Conservation (phyloP, 2,113 vertebrate species). For the Butorides virescens region DNA sequence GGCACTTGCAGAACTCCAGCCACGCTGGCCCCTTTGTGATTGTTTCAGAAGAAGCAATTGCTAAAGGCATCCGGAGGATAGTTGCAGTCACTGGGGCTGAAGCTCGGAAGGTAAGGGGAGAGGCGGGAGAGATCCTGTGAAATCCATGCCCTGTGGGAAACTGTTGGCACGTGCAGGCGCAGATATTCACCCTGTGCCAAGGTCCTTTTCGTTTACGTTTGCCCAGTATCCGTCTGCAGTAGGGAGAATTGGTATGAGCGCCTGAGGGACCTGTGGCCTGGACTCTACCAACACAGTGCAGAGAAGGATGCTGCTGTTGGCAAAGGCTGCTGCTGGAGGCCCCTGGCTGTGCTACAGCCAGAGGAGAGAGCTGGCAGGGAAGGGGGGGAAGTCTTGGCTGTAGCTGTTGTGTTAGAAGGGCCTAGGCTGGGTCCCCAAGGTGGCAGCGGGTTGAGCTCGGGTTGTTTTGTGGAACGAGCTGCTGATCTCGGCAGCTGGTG, state of each 20-base stretch:
- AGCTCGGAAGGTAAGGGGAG: constrained; percentile 88
- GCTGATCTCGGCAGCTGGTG: neutral
- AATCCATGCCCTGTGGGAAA: neutral
- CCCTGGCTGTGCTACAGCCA: neutral
- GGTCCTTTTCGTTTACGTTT: neutral
- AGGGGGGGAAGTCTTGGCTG: neutral
- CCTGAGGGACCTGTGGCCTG: neutral
- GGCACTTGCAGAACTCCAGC: constrained; percentile 91
- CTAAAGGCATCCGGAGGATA: constrained; percentile 96
- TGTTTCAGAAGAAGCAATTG: constrained; percentile 96
- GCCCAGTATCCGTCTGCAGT: neutral
- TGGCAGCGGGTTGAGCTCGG: neutral
- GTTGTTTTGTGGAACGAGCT: neutral
- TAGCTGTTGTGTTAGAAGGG: neutral
- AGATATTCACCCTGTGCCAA: neutral
- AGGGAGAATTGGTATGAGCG: neutral
- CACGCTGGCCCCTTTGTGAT: constrained; percentile 90
- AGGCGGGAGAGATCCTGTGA: neutral
- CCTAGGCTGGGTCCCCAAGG: neutral
- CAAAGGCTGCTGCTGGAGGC: neutral
- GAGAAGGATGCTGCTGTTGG: neutral
- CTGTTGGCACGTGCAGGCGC: neutral
- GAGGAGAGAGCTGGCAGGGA: neutral
- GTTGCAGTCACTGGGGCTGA: constrained; percentile 92
- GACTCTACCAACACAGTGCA: neutral